Evolutionary conservation across 1,140 invertebrate genomes (phyloP), one percentile per base, ranked within the genome.

Genomic region (Drosophila asahinai): DNA sequence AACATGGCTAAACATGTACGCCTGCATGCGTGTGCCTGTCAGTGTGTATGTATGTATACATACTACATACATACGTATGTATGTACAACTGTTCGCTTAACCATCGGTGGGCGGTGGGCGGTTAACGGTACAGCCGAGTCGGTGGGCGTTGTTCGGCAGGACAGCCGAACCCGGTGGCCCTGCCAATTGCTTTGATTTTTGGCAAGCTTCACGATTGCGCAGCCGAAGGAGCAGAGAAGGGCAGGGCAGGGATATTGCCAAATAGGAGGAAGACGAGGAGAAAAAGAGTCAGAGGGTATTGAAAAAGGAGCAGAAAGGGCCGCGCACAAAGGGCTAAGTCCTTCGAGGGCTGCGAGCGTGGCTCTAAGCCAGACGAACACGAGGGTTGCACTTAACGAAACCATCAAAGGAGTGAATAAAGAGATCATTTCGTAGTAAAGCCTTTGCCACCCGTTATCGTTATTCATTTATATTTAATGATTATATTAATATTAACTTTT

Each of bases 1-100:
- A 89, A 78, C 84, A 91, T 63, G 63, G 58, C 83, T 82, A 86
- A 81, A 59, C 67, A 74, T 73, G 59, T 79, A 49, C 36, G 54
- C 52, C 40, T 76, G 54, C 63, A 63, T 82, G 68, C 61, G 48
- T 70, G 43, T 61, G 60, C 42, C 52, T 42, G 51, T 59, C 49
- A 11, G 47, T 25, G 57, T 58, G 63, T 45, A 57, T 43, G 59
- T 17, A 38, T 43, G 59, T 62, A 49, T 63, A 49, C 12, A 25
- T 25, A 25, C 22, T 25, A 25, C 22, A 25, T 47, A 77, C 33
- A 45, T 49, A 61, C 38, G 0, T 36, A 75, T 12, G 8, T 33
- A n/a, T 45, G 45, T 51, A 22, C 19, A 12, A 51, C 36, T 55
- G 51, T 45, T 63, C 63, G 58, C 58, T 66, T 66, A 65, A 63